Evolutionary conservation across 1,140 invertebrate species (phyloP), one percentile per base, ranked within the genome.

Genomic region (Gryon sp.): DNA sequence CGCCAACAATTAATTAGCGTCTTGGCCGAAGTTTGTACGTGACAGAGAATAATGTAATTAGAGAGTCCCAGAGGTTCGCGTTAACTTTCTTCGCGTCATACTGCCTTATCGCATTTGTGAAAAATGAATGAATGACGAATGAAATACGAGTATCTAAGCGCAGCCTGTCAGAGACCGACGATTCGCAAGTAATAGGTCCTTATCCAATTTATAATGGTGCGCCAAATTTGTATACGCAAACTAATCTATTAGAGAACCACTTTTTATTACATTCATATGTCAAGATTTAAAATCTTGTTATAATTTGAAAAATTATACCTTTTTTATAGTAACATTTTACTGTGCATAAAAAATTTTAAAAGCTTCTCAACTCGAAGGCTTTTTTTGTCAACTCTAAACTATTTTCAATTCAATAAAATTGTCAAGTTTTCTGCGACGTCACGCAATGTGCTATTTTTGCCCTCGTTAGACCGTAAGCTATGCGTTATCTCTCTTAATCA

Each of bases 11-110:
- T 80, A 80, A 80, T 75, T 76, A 77, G 74, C 52, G 69, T 68
- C 62, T 55, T 62, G 60, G 65, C 60, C 55, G 34, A 62, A 68
- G 63, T 63, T 76, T 62, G 57, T 60, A 22, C 70, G 69, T 78
- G 78, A 78, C 78, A 75, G 75, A 78, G 78, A 78, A 80, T 80
- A 80, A 80, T 80, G 75, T 66, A 80, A 80, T 80, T 80, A 80
- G 78, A 55, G 73, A 75, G 70, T 75, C 75, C 68, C 75, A 22
- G 45, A 53, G 63, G 73, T 69, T 65, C 63, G 57, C 43, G 68
- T 36, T 63, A 80, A 77, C 55, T 77, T 74, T 59, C 65, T 70
- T 65, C 62, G 46, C 52, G 46, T 60, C 62, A 52, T 73, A 57
- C 63, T 65, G 16, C 62, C 24, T 60, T 72, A 63, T 59, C 74